phyloP scores from a whole-genome alignment of 2,888 invertebrate species.

The Pyrrhosoma nymphula region DNA sequence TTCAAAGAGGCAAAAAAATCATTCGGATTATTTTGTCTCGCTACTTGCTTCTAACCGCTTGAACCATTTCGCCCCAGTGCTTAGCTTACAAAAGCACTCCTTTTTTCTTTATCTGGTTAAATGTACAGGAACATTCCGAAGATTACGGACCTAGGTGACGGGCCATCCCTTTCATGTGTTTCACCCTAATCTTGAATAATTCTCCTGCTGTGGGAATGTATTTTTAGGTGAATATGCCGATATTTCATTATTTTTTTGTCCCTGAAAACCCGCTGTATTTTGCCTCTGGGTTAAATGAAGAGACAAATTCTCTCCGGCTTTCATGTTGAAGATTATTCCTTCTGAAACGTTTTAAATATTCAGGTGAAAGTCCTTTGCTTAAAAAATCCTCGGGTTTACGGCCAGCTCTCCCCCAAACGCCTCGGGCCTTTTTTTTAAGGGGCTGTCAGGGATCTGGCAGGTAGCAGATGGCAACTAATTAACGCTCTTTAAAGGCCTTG shows the following conservation, averaged over 20 bases:
- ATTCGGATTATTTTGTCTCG: background rate
- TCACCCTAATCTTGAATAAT: background rate
- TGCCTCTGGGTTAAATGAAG: background rate
- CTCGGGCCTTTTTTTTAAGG: background rate
- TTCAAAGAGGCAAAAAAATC: background rate
- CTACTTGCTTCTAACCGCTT: background rate
- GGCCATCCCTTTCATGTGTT: background rate
- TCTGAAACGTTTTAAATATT: background rate
- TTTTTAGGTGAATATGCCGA: background rate
- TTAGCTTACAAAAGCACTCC: background rate
- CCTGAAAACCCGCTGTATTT: background rate
- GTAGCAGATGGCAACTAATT: slow-evolving; percentile 32
- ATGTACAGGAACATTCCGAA: background rate
- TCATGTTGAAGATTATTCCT: slow-evolving; percentile 8
- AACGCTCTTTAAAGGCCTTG: slow-evolving; percentile 1
- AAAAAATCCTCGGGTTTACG: background rate
- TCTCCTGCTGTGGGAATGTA: background rate
- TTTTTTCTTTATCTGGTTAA: background rate
- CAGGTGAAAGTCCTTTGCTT: background rate
- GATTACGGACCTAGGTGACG: background rate
- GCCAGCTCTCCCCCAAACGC: background rate
- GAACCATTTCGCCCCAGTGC: background rate
- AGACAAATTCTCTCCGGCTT: background rate
- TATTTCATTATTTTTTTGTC: background rate
- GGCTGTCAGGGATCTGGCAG: background rate